These are phyloP conservation scores for Disparrhopalites patrizii DNA, from an alignment of 2,888 invertebrate species.

Conservation along the genomic window DNA sequence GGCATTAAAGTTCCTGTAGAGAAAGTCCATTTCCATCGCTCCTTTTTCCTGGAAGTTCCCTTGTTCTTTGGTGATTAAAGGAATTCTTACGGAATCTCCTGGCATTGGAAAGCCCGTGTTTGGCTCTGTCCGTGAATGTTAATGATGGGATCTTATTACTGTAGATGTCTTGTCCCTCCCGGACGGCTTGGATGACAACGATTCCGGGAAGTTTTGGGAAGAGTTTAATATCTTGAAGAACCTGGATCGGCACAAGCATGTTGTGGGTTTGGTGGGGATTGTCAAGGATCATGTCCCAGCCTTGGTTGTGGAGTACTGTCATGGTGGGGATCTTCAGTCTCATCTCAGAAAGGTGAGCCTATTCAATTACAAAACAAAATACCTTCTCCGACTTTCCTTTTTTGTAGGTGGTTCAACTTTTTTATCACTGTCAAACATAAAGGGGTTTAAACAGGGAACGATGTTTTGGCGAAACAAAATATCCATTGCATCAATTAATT, in stretches of 20 bases:
- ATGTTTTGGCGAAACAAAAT: too few species aligned
- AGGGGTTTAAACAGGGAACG: too few species aligned
- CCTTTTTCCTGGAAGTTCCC: too few species aligned
- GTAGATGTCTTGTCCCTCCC: conserved; percentile 7
- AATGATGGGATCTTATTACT: not conserved
- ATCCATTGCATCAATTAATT: too few species aligned
- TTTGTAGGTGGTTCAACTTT: too few species aligned
- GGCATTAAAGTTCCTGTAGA: too few species aligned
- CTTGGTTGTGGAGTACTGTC: conserved; percentile 46
- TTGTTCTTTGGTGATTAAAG: too few species aligned
- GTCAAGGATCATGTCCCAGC: conserved; percentile 33
- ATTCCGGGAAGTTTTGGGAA: conserved; percentile 44
- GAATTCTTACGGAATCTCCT: too few species aligned
- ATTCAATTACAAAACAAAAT: too few species aligned
- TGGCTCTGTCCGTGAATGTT: not conserved
- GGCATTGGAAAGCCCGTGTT: not conserved
- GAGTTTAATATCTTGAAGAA: conserved; percentile 46
- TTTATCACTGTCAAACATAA: too few species aligned
- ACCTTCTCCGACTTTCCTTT: too few species aligned
- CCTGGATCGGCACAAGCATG: conserved; percentile 39
- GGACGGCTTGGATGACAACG: conserved; percentile 32
- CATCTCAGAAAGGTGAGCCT: conserved; percentile 41
- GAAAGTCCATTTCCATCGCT: too few species aligned
- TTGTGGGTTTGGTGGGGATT: conserved; percentile 43
- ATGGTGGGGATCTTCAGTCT: conserved; percentile 43